A percentile compares a stretch with the other conserved stretches of the same genome.
Conservation (phyloP, 2,113 vertebrate genomes). For the Mixornis gularis region DNA sequence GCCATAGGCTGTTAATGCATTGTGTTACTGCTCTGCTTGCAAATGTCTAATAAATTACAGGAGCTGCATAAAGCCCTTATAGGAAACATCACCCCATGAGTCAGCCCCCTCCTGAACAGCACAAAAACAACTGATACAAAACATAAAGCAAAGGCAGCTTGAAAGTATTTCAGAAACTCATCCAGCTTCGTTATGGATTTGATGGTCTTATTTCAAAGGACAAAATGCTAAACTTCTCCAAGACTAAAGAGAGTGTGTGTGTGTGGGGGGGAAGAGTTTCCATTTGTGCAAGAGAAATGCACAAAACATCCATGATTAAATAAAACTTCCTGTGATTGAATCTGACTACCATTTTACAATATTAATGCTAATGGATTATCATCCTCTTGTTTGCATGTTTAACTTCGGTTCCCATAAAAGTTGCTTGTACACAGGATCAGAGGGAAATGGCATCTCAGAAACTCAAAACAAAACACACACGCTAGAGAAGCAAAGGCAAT, state of each 20-base stretch:
- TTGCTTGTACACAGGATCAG: conserved; percentile 42
- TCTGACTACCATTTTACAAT: conserved; percentile 71
- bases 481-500: neutral
- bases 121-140: neutral
- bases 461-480: neutral
- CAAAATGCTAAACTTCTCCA: neutral
- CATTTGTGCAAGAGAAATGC: conserved; percentile 42
- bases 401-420: conserved; percentile 59
- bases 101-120: neutral
- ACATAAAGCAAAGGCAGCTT: neutral
- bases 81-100: conserved; percentile 23
- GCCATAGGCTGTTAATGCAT: conserved; percentile 16
- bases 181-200: neutral
- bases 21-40: conserved; percentile 38
- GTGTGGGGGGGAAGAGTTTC: neutral
- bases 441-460: conserved; percentile 51
- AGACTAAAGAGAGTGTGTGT: neutral
- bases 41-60: conserved; percentile 30
- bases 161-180: conserved; percentile 15
- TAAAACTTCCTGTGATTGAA: conserved; percentile 67
- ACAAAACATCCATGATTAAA: conserved; percentile 69
- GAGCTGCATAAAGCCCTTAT: conserved; percentile 18
- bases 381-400: conserved; percentile 61
- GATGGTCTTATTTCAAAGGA: neutral
- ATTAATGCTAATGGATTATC: conserved; percentile 74